Conservation (phyloP, 2,797 vertebrate genomes). For the Dromococcyx pavoninus region DNA sequence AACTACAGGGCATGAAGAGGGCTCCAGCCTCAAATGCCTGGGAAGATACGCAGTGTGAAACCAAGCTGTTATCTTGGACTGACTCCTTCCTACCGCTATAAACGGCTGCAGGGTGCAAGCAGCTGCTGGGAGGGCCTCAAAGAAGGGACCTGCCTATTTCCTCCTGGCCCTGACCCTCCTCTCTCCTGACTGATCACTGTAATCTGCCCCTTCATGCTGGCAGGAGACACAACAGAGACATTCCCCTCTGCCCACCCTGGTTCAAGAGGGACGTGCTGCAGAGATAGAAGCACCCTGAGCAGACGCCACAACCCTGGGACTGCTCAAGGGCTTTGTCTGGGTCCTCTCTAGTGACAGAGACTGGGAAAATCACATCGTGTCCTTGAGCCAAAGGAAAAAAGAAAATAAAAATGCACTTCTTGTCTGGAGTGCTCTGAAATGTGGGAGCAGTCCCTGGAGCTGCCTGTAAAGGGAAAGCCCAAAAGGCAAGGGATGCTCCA, state of each 20-base stretch:
- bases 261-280: accelerated
- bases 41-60: accelerated
- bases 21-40: not conserved
- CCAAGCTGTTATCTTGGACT: accelerated
- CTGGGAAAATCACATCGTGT: not conserved
- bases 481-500: accelerated
- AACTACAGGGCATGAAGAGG: not conserved
- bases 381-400: not conserved
- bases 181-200: accelerated
- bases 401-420: accelerated
- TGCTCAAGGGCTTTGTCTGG: not conserved
- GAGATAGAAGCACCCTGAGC: not conserved
- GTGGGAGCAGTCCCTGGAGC: not conserved
- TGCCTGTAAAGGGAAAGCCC: not conserved
- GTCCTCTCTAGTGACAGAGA: not conserved
- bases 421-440: not conserved
- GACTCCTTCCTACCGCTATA: not conserved
- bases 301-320: not conserved
- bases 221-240: not conserved
- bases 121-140: not conserved
- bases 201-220: not conserved
- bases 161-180: not conserved
- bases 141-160: not conserved
- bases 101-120: not conserved
- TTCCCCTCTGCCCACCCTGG: not conserved